Base-by-base conservation (phyloP, 92 coral and sea anemone species). In the Phenganax marumi region DNA sequence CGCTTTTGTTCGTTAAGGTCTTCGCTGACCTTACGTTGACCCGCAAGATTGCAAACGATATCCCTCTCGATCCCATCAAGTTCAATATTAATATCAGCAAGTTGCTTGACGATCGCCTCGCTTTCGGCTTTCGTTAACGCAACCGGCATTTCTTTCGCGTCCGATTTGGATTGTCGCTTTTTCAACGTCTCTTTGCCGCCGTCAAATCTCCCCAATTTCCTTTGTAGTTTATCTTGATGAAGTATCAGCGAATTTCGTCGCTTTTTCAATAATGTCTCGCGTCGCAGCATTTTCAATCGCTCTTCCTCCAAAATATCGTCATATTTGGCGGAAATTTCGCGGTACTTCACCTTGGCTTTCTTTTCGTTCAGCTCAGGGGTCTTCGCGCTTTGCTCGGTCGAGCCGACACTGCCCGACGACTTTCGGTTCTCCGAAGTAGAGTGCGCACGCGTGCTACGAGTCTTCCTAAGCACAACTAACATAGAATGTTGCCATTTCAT, bases 251-350 rank as follows among this genome's bases (percentile, higher is more conserved):
- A 95, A 66, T 95, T 95, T 81, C 97, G 82, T 25, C 98, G 91
- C 80, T 95, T 95, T 39, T 92, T 86, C 55, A 95, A 84, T 50
- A 95, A 81, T 23, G 97, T 95, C 52, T 92, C 97, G 3, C 92
- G 91, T 62, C 89, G 90, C 23, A 95, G 64, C 60, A 94, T 76
- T 81, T 84, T 89, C 2, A 90, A 75, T 77, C 89, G 88, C 79
- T 95, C 98, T 21, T 92, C 96, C 79, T 95, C 98, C 19, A 93
- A 91, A 49, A 90, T 68, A 56, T 88, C 91, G 58, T 93, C 92
- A 54, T 87, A 85, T 70, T 88, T 90, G 70, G 85, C 96, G 70
- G 91, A 84, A 39, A 88, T 77, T 14, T 95, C 97, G 22, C 84
- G 88, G 16, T 84, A 75, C 58, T 66, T 81, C 10, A 75, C 73